Evolutionary conservation across 1,140 invertebrate genomes (phyloP).

Genomic region (Brachionus plicatilis): DNA sequence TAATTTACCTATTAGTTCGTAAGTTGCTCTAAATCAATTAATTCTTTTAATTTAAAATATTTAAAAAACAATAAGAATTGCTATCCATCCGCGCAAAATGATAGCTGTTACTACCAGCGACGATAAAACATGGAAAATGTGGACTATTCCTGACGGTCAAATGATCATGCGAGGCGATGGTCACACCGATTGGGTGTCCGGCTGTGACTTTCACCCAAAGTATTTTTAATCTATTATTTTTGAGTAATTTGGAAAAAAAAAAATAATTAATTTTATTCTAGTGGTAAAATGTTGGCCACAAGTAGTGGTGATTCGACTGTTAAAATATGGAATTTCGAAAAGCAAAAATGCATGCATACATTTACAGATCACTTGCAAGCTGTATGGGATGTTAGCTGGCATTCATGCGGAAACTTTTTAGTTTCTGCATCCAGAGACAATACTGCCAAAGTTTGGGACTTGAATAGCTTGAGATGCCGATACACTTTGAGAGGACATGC

Average conservation of each 20-base stretch:
- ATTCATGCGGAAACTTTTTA: constrained; percentile 55
- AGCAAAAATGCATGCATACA: constrained; percentile 34
- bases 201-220: constrained; percentile 54
- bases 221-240: constrained; percentile 42
- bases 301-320: constrained; percentile 28
- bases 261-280: not conserved
- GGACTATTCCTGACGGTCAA: constrained; percentile 52
- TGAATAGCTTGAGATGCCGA: constrained; percentile 55
- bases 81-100: constrained; percentile 54
- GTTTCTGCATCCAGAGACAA: constrained; percentile 56
- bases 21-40: constrained; percentile 39
- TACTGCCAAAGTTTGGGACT: constrained; percentile 54
- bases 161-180: constrained; percentile 55
- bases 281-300: constrained; percentile 37
- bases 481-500: constrained; percentile 53
- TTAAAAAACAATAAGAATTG: constrained; percentile 44
- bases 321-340: constrained; percentile 31
- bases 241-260: not conserved
- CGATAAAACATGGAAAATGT: constrained; percentile 57
- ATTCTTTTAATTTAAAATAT: not conserved
- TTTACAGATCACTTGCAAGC: constrained; percentile 41
- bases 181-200: constrained; percentile 56
- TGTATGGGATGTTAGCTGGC: constrained; percentile 56
- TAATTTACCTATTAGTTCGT: constrained; percentile 52
- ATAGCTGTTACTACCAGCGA: constrained; percentile 55